phyloP scores from a whole-genome alignment of 2,797 vertebrate species.

The Limnodromus scolopaceus region DNA sequence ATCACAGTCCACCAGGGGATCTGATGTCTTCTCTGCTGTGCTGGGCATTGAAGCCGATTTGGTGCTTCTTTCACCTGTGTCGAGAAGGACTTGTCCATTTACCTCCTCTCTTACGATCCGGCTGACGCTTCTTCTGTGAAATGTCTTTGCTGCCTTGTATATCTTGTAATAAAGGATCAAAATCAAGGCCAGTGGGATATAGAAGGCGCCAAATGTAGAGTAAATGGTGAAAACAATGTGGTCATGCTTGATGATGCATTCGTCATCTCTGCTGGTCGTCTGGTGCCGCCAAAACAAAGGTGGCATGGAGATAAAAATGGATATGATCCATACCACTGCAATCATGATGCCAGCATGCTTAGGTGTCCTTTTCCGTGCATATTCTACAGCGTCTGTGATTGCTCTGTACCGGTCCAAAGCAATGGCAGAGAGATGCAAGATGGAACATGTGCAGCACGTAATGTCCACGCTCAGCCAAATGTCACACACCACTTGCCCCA shows the following conservation, averaged over 20 bases:
- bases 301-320: slow-evolving; percentile 93
- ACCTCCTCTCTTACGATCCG: slow-evolving; percentile 87
- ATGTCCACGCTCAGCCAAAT: slow-evolving; percentile 96
- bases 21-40: slow-evolving; percentile 90
- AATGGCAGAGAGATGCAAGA: slow-evolving; percentile 94
- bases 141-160: slow-evolving; percentile 93
- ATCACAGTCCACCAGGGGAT: slow-evolving; percentile 89
- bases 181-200: slow-evolving; percentile 93
- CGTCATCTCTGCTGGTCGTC: slow-evolving; percentile 81
- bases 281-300: slow-evolving; percentile 92
- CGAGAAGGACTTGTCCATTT: slow-evolving; percentile 90
- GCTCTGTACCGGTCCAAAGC: slow-evolving; percentile 94
- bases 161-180: slow-evolving; percentile 99
- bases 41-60: slow-evolving; percentile 82
- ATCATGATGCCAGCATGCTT: slow-evolving; percentile 91
- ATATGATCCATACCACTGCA: slow-evolving; percentile 92
- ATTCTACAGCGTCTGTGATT: slow-evolving; percentile 96
- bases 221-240: slow-evolving; percentile 93
- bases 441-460: slow-evolving; percentile 96
- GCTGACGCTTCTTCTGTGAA: slow-evolving; percentile 91
- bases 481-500: slow-evolving; percentile 93
- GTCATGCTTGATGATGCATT: slow-evolving; percentile 93
- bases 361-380: slow-evolving; percentile 92
- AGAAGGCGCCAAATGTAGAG: slow-evolving; percentile 96
- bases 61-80: slow-evolving; percentile 81